Evolutionary conservation across 2,888 invertebrate genomes (phyloP).

Genomic region (Ligdia adustata): DNA sequence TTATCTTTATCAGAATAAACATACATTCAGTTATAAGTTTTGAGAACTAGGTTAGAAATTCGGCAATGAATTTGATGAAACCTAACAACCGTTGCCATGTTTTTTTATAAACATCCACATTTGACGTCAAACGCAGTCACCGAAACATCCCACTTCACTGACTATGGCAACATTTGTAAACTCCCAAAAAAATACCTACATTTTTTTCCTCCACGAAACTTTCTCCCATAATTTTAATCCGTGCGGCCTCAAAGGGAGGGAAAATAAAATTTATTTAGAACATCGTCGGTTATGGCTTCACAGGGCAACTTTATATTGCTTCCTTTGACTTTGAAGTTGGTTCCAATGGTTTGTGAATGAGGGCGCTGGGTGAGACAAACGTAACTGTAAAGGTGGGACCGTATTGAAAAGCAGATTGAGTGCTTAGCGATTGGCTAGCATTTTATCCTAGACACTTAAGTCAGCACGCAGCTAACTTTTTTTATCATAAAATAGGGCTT

Average conservation of each 20-base stretch:
- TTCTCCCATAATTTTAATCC: constrained; percentile 34
- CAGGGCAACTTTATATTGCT: constrained; percentile 33
- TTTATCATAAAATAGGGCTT: no score
- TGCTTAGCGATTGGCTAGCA: neutral
- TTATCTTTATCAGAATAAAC: no score
- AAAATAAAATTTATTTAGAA: constrained; percentile 35
- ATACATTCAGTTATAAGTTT: no score
- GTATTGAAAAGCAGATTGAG: neutral
- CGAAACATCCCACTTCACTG: neutral
- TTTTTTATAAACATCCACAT: neutral
- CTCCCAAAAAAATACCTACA: constrained; percentile 19
- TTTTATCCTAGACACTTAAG: no score
- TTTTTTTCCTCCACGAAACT: constrained; percentile 20
- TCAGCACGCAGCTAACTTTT: no score
- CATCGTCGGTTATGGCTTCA: constrained; percentile 29
- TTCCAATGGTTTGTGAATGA: constrained; percentile 29
- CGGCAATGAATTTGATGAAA: no score
- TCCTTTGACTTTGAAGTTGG: constrained; percentile 32
- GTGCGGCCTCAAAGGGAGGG: constrained; percentile 28
- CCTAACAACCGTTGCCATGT: neutral
- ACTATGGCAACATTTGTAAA: constrained; percentile 2
- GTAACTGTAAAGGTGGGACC: neutral
- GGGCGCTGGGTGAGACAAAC: constrained; percentile 9
- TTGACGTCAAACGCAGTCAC: neutral
- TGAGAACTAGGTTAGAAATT: no score